Conservation (phyloP, 1,140 invertebrate genomes). For the Bombus picipes region DNA sequence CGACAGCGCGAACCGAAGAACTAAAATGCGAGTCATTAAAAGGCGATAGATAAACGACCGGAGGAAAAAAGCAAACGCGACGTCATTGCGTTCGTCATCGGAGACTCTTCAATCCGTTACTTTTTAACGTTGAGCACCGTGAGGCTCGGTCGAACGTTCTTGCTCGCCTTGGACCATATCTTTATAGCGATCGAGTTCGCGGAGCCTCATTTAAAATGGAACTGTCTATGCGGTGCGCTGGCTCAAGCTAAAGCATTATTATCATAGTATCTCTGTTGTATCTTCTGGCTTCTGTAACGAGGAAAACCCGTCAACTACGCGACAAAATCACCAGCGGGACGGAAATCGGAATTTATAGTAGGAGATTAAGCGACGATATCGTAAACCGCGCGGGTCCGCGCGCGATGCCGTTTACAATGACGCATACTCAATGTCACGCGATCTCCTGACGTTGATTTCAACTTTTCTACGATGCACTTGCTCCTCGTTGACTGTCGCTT, state of each 20-base stretch:
- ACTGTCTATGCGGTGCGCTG: slow-evolving; percentile 10
- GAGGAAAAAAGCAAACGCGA: neutral
- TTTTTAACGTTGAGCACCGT: slow-evolving; percentile 1
- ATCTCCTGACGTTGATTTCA: neutral
- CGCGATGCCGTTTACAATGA: too few species aligned
- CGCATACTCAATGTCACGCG: neutral
- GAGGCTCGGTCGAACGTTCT: neutral
- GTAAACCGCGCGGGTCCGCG: neutral
- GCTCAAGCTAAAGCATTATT: neutral
- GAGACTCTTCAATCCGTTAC: slow-evolving; percentile 26
- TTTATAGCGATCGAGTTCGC: slow-evolving; percentile 32
- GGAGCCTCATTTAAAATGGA: slow-evolving; percentile 31
- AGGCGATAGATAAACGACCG: neutral
- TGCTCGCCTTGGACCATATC: slow-evolving; percentile 30
- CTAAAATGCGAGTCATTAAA: neutral
- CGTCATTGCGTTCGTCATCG: neutral
- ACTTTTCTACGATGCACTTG: neutral
- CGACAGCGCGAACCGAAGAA: neutral
- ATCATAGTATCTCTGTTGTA: neutral
- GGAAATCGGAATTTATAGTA: neutral
- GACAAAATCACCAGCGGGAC: neutral
- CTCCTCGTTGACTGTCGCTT: too few species aligned
- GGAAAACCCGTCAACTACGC: neutral
- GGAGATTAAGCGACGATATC: neutral
- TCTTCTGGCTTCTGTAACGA: neutral